A percentile compares a stretch with the other conserved stretches of the same genome.
Evolutionary conservation across 2,113 vertebrate genomes (phyloP).

Genomic region (Pelecanus crispus): DNA sequence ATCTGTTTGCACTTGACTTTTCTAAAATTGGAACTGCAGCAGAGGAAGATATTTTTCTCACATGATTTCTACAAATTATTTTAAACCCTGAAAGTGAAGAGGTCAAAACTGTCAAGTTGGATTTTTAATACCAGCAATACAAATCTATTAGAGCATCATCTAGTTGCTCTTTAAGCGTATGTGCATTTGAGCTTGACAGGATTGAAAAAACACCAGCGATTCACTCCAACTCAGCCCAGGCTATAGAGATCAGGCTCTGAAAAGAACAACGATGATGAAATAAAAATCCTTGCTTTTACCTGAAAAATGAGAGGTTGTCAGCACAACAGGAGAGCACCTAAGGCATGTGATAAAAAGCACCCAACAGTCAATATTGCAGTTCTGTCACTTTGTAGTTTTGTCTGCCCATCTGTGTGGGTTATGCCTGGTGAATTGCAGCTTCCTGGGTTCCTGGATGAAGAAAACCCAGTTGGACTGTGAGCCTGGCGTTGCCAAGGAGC

Average conservation of each 20-base stretch:
- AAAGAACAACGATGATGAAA: neutral
- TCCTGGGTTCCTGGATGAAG: neutral
- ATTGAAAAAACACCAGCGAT: slow-evolving; percentile 16
- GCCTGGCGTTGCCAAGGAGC: neutral
- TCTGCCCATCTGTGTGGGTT: neutral
- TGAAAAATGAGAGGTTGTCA: neutral
- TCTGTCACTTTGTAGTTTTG: neutral
- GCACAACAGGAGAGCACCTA: neutral
- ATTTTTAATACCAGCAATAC: neutral
- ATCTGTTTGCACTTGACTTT: neutral
- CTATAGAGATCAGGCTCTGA: slow-evolving; percentile 47
- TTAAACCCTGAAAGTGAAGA: neutral
- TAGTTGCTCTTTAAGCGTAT: slow-evolving; percentile 21
- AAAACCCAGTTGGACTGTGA: neutral
- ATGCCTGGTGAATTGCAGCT: neutral
- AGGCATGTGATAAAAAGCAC: neutral
- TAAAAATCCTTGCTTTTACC: neutral
- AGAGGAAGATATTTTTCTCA: neutral
- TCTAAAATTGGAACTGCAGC: neutral
- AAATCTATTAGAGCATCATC: neutral
- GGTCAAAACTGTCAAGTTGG: neutral
- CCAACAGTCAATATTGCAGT: neutral
- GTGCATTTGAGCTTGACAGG: slow-evolving; percentile 27
- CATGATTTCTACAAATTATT: neutral
- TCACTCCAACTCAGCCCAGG: slow-evolving; percentile 41